phyloP scores from a whole-genome alignment of 2,888 invertebrate species.

The Coecobrya sp. region DNA sequence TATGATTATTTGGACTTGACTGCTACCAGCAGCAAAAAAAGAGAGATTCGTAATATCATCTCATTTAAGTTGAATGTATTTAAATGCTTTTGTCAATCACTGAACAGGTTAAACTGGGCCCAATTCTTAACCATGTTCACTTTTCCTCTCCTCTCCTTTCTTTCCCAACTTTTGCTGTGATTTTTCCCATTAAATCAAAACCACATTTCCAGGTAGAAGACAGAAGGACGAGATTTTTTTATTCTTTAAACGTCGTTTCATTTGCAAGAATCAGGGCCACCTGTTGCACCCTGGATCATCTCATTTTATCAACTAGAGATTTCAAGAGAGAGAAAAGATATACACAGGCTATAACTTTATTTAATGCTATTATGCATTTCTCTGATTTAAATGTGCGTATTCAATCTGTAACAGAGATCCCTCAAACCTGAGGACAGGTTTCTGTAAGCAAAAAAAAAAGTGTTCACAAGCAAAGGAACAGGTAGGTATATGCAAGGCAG shows the following conservation, averaged over 20 bases:
- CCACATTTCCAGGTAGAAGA: conserved; percentile 21
- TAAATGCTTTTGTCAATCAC: conserved; percentile 79
- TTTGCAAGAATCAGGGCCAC: conserved; percentile 78
- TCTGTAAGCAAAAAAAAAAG: conserved; percentile 54
- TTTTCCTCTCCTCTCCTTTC: conserved; percentile 1
- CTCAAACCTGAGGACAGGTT: conserved; percentile 75
- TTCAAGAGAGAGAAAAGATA: conserved; percentile 39
- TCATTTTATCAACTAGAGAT: conserved; percentile 27
- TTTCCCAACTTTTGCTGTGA: conserved; percentile 73
- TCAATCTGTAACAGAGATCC: conserved; percentile 56
- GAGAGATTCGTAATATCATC: conserved; percentile 47
- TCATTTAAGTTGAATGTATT: conserved; percentile 44
- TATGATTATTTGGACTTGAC: conserved; percentile 59
- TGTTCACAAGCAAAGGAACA: conserved; percentile 48
- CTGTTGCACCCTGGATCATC: conserved; percentile 70
- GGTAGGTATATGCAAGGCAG: conserved; percentile 8
- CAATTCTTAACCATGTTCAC: conserved; percentile 75
- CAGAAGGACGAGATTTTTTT: conserved; percentile 60
- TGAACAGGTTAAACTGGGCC: conserved; percentile 82
- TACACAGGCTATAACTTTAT: conserved; percentile 63
- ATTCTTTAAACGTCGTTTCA: not conserved
- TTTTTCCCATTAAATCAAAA: conserved; percentile 59
- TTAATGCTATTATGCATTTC: conserved; percentile 29
- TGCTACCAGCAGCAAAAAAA: conserved; percentile 52
- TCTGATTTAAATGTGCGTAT: conserved; percentile 41